Evolutionary conservation across 2,113 vertebrate species (phyloP), one percentile per base, ranked within the genome.

Genomic region (Lampris megalopsis): DNA sequence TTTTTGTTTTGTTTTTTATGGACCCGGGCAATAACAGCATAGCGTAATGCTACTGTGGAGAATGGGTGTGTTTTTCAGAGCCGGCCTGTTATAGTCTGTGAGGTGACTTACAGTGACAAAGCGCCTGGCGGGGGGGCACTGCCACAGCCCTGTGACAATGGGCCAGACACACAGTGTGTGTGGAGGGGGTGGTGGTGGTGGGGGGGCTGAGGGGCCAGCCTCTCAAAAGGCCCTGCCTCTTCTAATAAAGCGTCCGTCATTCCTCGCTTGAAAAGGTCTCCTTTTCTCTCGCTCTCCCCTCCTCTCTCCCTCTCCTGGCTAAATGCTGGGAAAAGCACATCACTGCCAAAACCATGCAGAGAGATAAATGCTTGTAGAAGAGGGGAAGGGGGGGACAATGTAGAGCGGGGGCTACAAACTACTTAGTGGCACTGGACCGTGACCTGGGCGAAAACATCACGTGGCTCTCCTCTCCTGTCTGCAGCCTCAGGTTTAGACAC

Each of bases 41-140:
- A 61, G 80, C 70, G 9, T 47, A 71, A 77, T 72, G 75, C 83
- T 83, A 80, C 84, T 89, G 86, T 87, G 89, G 83, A 82, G 83
- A 92, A 92, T 90, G 87, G 79, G 77, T 82, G 82, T 86, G 74
- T 86, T 87, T 79, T 58, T 86, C 79, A 37, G 54, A 82, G 83
- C 45, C 68, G 82, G 74, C 80, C 77, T 87, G 87, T 90, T 89
- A 87, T 85, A 86, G 91, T 88, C 84, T 91, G 88, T 81, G 86
- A 85, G 89, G 84, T 93, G 91, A 93, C 92, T 94, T 94, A 94
- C 94, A 94, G 93, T 94, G 90, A 94, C 92, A 94, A 94, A 93
- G 92, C 89, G 77, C 72, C 62, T 63, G 73, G 84, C 1, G 59
- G 82, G 81, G 79, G 71, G 68, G 79, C 73, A 80, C 83, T 87